Percentiles rank a stretch among this genome's conserved stretches.
phyloP scores from a whole-genome alignment of 2,888 invertebrate genomes.

The Steinernema scapterisci region DNA sequence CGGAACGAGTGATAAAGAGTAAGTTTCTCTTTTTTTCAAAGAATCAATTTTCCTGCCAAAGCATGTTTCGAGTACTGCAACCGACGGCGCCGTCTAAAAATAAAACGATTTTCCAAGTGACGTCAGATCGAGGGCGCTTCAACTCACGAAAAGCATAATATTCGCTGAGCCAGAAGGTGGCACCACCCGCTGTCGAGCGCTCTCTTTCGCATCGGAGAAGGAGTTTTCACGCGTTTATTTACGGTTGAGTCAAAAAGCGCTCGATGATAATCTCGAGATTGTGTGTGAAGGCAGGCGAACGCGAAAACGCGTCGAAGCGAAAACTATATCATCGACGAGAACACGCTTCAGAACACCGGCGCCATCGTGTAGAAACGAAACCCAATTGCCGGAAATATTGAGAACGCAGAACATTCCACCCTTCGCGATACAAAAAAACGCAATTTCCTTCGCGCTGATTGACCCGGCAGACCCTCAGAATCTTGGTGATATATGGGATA shows the following conservation, averaged over 20 bases:
- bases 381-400: neutral
- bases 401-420: neutral
- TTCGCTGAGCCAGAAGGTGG: neutral
- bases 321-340: neutral
- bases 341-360: neutral
- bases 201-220: neutral
- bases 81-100: neutral
- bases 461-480: no score
- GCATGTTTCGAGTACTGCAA: neutral
- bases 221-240: neutral
- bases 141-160: no score
- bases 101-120: neutral
- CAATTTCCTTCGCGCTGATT: neutral
- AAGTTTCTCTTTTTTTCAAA: slow-evolving; percentile 6
- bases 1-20: slow-evolving; percentile 29
- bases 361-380: neutral
- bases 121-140: neutral
- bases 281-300: neutral
- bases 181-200: neutral
- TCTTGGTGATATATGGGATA: no score
- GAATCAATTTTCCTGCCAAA: neutral
- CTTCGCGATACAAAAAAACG: neutral
- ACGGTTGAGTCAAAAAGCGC: slow-evolving; percentile 13
- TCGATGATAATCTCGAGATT: slow-evolving; percentile 1
- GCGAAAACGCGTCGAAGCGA: neutral